A percentile compares a stretch with the other conserved stretches of the same genome.
phyloP scores from a whole-genome alignment of 2,113 vertebrate genomes.

The Podarcis cretensis region DNA sequence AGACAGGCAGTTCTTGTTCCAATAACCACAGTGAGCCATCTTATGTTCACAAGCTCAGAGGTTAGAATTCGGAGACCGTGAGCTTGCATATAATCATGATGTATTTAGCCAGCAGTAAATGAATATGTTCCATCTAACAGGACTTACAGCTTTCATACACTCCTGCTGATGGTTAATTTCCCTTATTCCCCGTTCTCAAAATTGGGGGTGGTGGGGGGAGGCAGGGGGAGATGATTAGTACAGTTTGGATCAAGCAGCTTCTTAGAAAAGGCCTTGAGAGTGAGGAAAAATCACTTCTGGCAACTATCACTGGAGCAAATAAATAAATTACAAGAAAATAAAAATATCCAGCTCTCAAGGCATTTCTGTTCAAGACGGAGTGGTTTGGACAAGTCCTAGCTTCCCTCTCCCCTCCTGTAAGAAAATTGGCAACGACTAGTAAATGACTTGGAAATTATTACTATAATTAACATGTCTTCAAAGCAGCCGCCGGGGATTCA shows the following conservation, averaged over 20 bases:
- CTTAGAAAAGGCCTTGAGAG: conserved; percentile 32
- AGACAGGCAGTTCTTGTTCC: conserved; percentile 63
- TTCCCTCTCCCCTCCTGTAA: conserved; percentile 61
- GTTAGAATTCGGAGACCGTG: conserved; percentile 51
- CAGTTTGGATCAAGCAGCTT: conserved; percentile 49
- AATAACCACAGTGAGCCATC: conserved; percentile 60
- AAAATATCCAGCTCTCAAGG: conserved; percentile 56
- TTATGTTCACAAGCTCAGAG: conserved; percentile 57
- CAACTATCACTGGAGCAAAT: conserved; percentile 55
- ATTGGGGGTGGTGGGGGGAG: background rate
- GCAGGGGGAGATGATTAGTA: conserved; percentile 20
- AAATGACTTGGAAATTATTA: conserved; percentile 77
- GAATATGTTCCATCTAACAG: conserved; percentile 55
- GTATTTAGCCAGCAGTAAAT: conserved; percentile 67
- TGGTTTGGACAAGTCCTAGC: conserved; percentile 54
- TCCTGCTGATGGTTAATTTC: conserved; percentile 55
- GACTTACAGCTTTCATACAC: conserved; percentile 40
- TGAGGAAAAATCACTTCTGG: conserved; percentile 52
- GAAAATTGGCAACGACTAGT: conserved; percentile 70
- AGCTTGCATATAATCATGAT: conserved; percentile 52
- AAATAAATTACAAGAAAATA: background rate
- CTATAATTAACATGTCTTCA: conserved; percentile 72
- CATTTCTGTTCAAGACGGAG: conserved; percentile 59
- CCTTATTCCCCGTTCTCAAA: conserved; percentile 45
- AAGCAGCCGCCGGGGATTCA: conserved; percentile 64